Percentiles rank a stretch among this genome's conserved stretches.
phyloP scores from a whole-genome alignment of 2,797 vertebrate species.

The Peromyscus nudipes region DNA sequence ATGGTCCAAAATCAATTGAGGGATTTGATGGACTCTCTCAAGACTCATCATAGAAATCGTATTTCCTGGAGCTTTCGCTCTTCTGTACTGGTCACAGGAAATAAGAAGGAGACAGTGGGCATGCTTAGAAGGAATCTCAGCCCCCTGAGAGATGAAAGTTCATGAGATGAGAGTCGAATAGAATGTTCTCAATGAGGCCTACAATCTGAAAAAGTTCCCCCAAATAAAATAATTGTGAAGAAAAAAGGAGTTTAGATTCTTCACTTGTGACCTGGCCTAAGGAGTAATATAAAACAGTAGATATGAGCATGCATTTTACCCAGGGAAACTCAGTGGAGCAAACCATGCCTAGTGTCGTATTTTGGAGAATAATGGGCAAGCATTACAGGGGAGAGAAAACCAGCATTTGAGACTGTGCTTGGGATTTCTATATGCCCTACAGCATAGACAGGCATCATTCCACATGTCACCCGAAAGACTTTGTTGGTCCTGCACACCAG shows the following conservation, averaged over 20 bases:
- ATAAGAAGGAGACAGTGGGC: neutral
- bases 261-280: neutral
- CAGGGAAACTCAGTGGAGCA: neutral
- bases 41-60: neutral
- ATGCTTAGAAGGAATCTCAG: neutral
- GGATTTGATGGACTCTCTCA: neutral
- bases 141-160: neutral
- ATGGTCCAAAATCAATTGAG: neutral
- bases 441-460: no score
- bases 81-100: neutral
- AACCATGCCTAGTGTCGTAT: neutral
- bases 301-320: neutral
- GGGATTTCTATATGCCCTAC: rapidly evolving
- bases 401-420: neutral
- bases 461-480: neutral
- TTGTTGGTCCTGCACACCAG: neutral
- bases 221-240: constrained; percentile 20
- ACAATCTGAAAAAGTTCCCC: neutral
- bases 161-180: neutral
- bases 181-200: neutral
- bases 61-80: neutral
- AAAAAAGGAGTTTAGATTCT: neutral
- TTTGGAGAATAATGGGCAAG: neutral
- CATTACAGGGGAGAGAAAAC: neutral
- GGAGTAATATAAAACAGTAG: neutral